Percentiles rank a stretch among this genome's conserved stretches.
Evolutionary conservation across 2,113 vertebrate genomes (phyloP).

Genomic region (Podiceps cristatus): DNA sequence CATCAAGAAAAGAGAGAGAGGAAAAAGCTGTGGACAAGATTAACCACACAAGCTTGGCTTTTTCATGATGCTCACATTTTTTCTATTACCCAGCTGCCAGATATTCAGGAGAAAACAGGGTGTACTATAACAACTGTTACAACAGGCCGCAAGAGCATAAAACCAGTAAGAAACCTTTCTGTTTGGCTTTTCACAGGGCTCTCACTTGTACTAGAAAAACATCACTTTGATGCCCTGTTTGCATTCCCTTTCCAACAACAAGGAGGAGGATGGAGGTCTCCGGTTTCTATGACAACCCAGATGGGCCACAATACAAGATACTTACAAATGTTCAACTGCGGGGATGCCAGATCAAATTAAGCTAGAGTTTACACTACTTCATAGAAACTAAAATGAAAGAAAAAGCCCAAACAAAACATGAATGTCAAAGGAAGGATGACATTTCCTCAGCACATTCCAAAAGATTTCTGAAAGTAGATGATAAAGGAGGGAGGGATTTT

Average conservation of each 20-base stretch:
- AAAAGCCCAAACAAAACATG: conserved; percentile 73
- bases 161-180: conserved; percentile 73
- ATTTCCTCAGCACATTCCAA: conserved; percentile 58
- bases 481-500: conserved; percentile 52
- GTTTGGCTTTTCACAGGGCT: conserved; percentile 70
- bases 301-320: conserved; percentile 83
- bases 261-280: conserved; percentile 82
- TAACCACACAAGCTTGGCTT: conserved; percentile 18
- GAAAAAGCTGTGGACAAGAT: conserved; percentile 55
- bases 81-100: conserved; percentile 54
- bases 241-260: conserved; percentile 82
- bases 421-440: conserved; percentile 67
- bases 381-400: conserved; percentile 73
- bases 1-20: not conserved
- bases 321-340: conserved; percentile 79
- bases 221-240: conserved; percentile 80
- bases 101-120: conserved; percentile 65
- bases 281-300: conserved; percentile 85
- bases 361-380: conserved; percentile 79
- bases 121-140: conserved; percentile 56
- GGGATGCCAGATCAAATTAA: conserved; percentile 82
- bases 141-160: conserved; percentile 52
- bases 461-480: conserved; percentile 63
- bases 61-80: conserved; percentile 29
- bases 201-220: conserved; percentile 72